These are phyloP conservation scores for Pteropus alecto DNA, from an alignment of 2,113 vertebrate genomes.

Conservation along the genomic window DNA sequence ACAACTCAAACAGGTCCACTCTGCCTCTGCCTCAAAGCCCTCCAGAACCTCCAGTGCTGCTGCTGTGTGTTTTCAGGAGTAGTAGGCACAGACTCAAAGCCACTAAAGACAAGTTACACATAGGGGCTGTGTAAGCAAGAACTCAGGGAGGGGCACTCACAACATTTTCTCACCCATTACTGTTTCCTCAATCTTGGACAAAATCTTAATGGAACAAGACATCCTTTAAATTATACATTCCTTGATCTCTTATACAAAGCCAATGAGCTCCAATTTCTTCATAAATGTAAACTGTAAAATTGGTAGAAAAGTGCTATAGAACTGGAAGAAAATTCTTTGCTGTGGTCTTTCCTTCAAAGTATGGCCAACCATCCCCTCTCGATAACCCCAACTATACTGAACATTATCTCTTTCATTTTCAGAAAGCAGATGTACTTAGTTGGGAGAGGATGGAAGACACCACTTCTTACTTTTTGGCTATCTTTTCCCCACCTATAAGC, in stretches of 20 bases:
- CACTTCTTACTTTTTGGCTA: not conserved
- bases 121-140: not conserved
- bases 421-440: not conserved
- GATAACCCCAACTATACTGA: not conserved
- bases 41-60: not conserved
- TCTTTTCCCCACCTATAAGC: not conserved
- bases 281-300: not conserved
- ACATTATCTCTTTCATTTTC: not conserved
- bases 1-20: not conserved
- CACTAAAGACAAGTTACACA: not conserved
- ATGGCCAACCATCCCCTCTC: not conserved
- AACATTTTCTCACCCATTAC: not conserved
- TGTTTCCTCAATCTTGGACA: not conserved
- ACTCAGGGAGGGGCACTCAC: fast-evolving
- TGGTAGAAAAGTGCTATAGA: not conserved
- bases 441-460: not conserved
- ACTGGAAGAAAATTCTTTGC: not conserved
- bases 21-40: not conserved
- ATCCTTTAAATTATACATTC: not conserved
- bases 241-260: not conserved
- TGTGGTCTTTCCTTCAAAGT: not conserved
- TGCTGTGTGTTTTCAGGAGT: fast-evolving
- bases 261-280: not conserved
- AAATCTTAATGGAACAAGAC: not conserved
- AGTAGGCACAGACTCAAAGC: not conserved